These are phyloP conservation scores for Dione juno DNA, from an alignment of 2,888 invertebrate species.

Conservation along the genomic window DNA sequence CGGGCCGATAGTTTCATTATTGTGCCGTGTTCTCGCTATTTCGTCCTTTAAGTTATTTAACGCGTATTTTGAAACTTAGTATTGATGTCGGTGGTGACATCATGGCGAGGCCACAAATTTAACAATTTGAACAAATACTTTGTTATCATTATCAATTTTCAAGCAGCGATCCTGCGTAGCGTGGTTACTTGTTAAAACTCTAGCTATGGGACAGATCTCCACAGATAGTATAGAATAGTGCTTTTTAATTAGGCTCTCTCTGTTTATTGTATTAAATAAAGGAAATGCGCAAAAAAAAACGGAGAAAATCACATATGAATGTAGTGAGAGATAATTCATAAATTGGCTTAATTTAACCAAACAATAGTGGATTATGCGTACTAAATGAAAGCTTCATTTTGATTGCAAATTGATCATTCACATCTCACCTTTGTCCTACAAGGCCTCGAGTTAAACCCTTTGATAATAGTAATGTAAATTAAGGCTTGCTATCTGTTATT, in stretches of 20 bases:
- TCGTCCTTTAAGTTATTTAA: constrained; percentile 20
- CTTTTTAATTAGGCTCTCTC: not conserved
- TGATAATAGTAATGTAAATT: constrained; percentile 33
- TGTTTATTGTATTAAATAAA: not conserved
- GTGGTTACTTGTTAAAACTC: no score
- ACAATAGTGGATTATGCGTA: constrained; percentile 25
- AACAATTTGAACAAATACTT: constrained; percentile 23
- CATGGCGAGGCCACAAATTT: constrained; percentile 17
- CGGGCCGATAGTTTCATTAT: not conserved
- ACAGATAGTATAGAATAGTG: not conserved
- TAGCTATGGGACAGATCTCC: not conserved
- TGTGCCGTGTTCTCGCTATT: not conserved
- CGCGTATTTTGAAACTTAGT: constrained; percentile 25
- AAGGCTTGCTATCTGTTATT: constrained; percentile 8
- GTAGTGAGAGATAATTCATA: constrained; percentile 13
- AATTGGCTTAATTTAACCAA: constrained; percentile 29
- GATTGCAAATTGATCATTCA: constrained; percentile 71
- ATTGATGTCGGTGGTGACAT: constrained; percentile 3
- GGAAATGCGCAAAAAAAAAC: not conserved
- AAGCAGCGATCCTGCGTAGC: not conserved
- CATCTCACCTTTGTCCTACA: constrained; percentile 45
- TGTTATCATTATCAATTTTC: constrained; percentile 26
- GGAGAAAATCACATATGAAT: not conserved
- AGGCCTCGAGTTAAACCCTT: constrained; percentile 32
- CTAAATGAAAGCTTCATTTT: constrained; percentile 57